phyloP scores from a whole-genome alignment of 2,113 vertebrate species.

The Sinocyclocheilus anophthalmus region DNA sequence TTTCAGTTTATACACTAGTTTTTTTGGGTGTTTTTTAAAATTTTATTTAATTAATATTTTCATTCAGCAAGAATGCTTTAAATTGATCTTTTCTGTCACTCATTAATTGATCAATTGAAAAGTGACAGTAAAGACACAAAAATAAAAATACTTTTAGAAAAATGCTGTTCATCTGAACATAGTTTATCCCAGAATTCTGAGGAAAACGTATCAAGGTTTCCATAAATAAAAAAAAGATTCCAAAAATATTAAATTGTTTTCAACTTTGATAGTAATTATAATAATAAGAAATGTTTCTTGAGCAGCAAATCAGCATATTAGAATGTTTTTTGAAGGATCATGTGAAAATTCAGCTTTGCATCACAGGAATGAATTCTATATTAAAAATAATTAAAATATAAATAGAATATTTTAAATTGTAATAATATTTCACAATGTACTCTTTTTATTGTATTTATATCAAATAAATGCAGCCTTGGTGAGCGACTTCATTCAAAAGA shows the following conservation, averaged over 20 bases:
- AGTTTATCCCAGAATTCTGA: neutral
- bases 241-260: neutral
- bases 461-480: neutral
- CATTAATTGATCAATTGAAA: neutral
- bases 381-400: no score
- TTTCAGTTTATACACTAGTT: neutral
- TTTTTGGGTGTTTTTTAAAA: no score
- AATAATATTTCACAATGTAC: no score
- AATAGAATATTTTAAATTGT: no score
- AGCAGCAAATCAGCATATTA: neutral
- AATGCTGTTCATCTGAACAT: neutral
- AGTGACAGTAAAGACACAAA: neutral
- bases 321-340: neutral
- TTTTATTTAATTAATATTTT: neutral
- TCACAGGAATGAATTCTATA: no score
- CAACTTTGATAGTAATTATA: neutral
- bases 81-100: neutral
- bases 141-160: neutral
- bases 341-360: neutral
- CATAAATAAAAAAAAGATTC: no score
- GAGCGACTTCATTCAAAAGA: neutral
- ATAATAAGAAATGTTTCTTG: neutral
- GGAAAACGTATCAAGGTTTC: no score
- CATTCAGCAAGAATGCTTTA: neutral
- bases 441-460: neutral